Base-by-base conservation (phyloP, 2,797 vertebrate genomes). In the Danio albolineatus region DNA sequence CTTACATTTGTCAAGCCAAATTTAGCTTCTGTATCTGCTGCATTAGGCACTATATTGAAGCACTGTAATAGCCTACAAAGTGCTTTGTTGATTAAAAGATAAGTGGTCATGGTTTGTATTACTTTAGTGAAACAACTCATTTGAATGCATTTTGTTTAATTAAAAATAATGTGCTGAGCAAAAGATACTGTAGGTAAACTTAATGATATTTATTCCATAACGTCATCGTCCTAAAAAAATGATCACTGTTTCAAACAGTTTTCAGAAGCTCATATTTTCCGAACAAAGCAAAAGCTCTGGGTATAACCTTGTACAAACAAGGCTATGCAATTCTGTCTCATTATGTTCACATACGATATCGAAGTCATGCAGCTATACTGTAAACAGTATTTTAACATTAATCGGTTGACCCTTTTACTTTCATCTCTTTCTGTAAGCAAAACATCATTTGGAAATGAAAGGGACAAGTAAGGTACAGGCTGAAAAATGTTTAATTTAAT, bases 1-100 rank as follows among this genome's bases (percentile, higher is more conserved):
- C 46, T 28, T 61, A 19, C 17, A 78, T 78, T 69, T 70, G 49
- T 78, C 65, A 60, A 48, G 53, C 41, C 75, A 77, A 48, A 67
- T 77, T 67, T 77, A 77, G 75, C 53, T 43, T 53, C 53, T 65
- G 17, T 19, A 39, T 74, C 4, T 74, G 64, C 75, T 67, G 41
- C 53, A 59, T 51, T 12, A 66, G 61, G 61, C 10, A 57, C 21
- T 46, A 70, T 70, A 13, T 12, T 36, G 43, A 19, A 39, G 53
- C 44, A 77, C 21, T 57, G 48, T 57, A 48, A 48, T 67, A 76
- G 51, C 21, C 21, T 56, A 59, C 64, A 77, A 46, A 76, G 62
- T 77, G 64, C 39, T 67, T 67, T 67, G 53, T 38, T 43, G 41
- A 56, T 67, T 77, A 48, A 61, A 61, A 60, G 28, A 44, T 9